Conservation (phyloP, 1,140 invertebrate genomes). For the Antheraea mylitta region DNA sequence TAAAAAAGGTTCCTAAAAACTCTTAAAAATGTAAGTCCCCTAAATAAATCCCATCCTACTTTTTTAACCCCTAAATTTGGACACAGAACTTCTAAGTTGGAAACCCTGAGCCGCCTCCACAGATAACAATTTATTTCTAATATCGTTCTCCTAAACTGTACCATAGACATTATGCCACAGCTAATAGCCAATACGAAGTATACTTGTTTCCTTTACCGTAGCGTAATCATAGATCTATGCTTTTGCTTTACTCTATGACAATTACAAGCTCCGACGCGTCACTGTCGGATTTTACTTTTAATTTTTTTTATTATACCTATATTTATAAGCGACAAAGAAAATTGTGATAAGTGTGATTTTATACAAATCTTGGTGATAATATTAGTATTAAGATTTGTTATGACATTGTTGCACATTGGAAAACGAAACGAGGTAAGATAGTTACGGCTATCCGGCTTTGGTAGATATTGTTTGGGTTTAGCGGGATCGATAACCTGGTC, state of each 20-base stretch:
- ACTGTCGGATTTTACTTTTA: conserved; percentile 71
- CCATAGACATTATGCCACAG: not conserved
- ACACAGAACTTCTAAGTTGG: too few species aligned
- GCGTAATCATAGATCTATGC: not conserved
- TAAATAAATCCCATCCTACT: too few species aligned
- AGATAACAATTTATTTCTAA: too few species aligned
- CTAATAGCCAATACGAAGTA: not conserved
- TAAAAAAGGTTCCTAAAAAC: too few species aligned
- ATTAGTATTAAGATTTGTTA: conserved; percentile 77
- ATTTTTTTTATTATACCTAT: conserved; percentile 67
- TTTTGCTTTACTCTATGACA: conserved; percentile 47
- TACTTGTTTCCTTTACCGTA: not conserved
- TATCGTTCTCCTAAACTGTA: too few species aligned
- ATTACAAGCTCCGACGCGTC: conserved; percentile 74
- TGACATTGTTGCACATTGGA: conserved; percentile 67
- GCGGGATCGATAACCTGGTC: conserved; percentile 76
- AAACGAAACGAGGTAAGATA: conserved; percentile 64
- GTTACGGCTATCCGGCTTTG: conserved; percentile 32
- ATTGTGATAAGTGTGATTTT: conserved; percentile 78
- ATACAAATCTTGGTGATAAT: conserved; percentile 75
- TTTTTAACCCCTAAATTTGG: too few species aligned
- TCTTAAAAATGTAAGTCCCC: too few species aligned
- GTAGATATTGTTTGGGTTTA: conserved; percentile 69
- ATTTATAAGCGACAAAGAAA: conserved; percentile 72
- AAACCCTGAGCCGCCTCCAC: too few species aligned